phyloP scores from a whole-genome alignment of 2,113 vertebrate species.

The Burhinus oedicnemus region DNA sequence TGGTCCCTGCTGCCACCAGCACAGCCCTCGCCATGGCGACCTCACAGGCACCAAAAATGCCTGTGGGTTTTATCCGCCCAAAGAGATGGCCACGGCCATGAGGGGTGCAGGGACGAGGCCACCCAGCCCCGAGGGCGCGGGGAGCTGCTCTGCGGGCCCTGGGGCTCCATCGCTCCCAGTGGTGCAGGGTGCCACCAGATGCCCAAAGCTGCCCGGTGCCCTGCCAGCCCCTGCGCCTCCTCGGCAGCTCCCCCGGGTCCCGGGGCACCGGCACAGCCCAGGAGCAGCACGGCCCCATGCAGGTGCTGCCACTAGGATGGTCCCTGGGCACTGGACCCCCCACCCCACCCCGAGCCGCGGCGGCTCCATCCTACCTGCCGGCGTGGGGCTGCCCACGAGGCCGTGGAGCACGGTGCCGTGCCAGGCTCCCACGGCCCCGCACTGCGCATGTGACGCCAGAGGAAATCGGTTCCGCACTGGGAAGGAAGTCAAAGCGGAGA shows the following conservation, averaged over 20 bases:
- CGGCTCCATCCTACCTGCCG: neutral
- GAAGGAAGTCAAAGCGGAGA: conserved; percentile 28
- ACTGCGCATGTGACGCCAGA: neutral
- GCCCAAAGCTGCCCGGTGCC: neutral
- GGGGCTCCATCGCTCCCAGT: accelerated
- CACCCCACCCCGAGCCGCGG: accelerated
- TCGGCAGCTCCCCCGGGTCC: accelerated
- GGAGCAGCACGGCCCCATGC: accelerated
- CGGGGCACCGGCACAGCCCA: accelerated
- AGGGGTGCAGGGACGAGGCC: accelerated
- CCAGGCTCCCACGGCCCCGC: neutral
- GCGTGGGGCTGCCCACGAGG: neutral
- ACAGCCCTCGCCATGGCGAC: accelerated
- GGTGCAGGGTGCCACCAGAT: accelerated
- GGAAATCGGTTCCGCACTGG: neutral
- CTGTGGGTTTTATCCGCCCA: accelerated
- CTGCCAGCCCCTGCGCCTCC: neutral
- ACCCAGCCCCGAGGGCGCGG: accelerated
- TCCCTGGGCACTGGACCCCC: accelerated
- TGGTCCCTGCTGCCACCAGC: neutral
- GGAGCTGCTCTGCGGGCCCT: neutral
- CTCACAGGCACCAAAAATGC: accelerated
- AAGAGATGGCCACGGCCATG: accelerated
- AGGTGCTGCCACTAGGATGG: accelerated
- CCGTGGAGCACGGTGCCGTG: accelerated